phyloP scores from a whole-genome alignment of 2,797 vertebrate species.

The Bufotes viridis region DNA sequence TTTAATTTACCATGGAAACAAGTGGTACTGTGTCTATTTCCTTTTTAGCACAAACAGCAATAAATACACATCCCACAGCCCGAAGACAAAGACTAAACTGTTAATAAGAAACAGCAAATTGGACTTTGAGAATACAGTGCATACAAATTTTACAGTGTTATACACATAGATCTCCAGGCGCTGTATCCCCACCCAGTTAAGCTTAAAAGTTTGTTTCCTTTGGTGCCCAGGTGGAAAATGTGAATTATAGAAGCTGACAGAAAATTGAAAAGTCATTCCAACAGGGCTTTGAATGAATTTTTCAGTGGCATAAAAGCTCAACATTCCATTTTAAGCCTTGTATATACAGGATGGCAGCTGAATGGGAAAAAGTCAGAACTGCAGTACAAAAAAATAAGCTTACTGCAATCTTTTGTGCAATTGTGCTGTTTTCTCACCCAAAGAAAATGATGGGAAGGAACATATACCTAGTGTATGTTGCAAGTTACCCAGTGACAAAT shows the following conservation, averaged over 20 bases:
- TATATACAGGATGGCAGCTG: background rate
- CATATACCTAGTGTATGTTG: background rate
- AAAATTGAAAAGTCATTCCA: background rate
- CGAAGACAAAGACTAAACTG: constrained; percentile 26
- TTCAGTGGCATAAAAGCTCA: background rate
- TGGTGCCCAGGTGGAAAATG: constrained; percentile 13
- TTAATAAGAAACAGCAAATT: background rate
- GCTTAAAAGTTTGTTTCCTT: background rate
- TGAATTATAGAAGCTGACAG: background rate
- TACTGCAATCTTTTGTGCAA: background rate
- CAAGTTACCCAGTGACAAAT: background rate
- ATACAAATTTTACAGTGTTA: background rate
- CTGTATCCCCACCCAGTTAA: background rate
- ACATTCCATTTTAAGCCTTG: background rate
- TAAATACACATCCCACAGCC: constrained; percentile 21
- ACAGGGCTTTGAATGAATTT: background rate
- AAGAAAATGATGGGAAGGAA: background rate
- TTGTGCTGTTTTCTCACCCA: background rate
- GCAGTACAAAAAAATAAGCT: background rate
- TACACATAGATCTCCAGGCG: background rate
- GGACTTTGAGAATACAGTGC: background rate
- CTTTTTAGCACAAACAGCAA: constrained; percentile 33
- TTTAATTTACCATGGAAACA: constrained; percentile 9
- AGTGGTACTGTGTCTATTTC: constrained; percentile 13
- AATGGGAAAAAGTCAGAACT: background rate